Percentiles rank a stretch among this genome's conserved stretches.
phyloP scores from a whole-genome alignment of 2,113 vertebrate genomes.

The Paracanthobrama guichenoti region DNA sequence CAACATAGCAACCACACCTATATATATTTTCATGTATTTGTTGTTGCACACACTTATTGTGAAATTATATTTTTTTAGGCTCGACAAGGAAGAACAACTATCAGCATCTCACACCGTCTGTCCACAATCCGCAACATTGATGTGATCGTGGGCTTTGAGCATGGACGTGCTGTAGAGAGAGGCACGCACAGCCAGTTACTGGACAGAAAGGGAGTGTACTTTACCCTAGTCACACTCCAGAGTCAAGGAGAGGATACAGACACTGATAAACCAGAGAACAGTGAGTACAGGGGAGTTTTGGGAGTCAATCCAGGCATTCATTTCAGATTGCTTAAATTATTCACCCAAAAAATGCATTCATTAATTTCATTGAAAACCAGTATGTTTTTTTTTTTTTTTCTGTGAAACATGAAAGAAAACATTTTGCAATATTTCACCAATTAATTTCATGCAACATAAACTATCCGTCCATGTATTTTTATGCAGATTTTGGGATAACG shows the following conservation, averaged over 20 bases:
- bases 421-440: background rate
- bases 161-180: slow-evolving; percentile 74
- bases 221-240: slow-evolving; percentile 79
- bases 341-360: background rate
- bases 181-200: slow-evolving; percentile 75
- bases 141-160: slow-evolving; percentile 78
- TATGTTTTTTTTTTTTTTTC: background rate
- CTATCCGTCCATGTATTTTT: background rate
- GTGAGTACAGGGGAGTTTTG: slow-evolving; percentile 39
- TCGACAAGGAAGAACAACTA: slow-evolving; percentile 74
- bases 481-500: background rate
- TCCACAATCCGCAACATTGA: slow-evolving; percentile 78
- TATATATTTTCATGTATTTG: background rate
- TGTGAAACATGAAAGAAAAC: background rate
- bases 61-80: slow-evolving; percentile 63
- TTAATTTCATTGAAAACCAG: background rate
- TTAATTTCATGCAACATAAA: background rate
- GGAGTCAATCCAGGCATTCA: background rate
- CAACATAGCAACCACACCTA: background rate
- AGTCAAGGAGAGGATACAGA: slow-evolving; percentile 60
- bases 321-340: background rate
- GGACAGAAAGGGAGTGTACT: slow-evolving; percentile 76
- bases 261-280: slow-evolving; percentile 46
- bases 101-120: slow-evolving; percentile 79
- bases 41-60: background rate